Percentiles rank a stretch among this genome's conserved stretches.
Conservation (phyloP, 2,113 vertebrate genomes). For the Motacilla tschutschensis region DNA sequence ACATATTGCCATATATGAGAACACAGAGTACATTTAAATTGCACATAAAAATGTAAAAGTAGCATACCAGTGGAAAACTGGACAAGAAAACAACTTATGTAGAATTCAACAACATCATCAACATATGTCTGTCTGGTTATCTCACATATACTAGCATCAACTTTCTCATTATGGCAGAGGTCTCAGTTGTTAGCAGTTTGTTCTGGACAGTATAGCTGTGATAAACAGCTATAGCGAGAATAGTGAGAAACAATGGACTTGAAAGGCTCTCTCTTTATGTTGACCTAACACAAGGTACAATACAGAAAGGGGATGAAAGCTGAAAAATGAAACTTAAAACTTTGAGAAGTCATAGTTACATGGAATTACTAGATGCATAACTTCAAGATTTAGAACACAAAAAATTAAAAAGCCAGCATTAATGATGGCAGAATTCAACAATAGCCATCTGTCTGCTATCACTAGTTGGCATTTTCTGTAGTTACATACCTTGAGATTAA, state of each 20-base stretch:
- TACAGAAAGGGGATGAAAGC: not conserved
- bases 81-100: not conserved
- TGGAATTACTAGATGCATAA: not conserved
- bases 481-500: not conserved
- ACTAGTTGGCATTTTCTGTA: not conserved
- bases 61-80: not conserved
- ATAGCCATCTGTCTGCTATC: not conserved
- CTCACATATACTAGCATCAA: not conserved
- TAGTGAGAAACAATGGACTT: not conserved
- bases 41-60: not conserved
- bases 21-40: not conserved
- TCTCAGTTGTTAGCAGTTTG: not conserved
- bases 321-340: not conserved
- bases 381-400: not conserved
- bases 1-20: not conserved
- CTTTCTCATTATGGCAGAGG: not conserved
- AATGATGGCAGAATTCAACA: not conserved
- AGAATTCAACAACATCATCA: not conserved
- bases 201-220: not conserved
- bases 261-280: not conserved
- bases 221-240: too few relatives aligned
- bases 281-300: not conserved
- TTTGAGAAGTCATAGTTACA: not conserved
- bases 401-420: not conserved
- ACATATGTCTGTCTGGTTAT: not conserved